phyloP scores from a whole-genome alignment of 2,888 invertebrate genomes.

The Eulithis testata region DNA sequence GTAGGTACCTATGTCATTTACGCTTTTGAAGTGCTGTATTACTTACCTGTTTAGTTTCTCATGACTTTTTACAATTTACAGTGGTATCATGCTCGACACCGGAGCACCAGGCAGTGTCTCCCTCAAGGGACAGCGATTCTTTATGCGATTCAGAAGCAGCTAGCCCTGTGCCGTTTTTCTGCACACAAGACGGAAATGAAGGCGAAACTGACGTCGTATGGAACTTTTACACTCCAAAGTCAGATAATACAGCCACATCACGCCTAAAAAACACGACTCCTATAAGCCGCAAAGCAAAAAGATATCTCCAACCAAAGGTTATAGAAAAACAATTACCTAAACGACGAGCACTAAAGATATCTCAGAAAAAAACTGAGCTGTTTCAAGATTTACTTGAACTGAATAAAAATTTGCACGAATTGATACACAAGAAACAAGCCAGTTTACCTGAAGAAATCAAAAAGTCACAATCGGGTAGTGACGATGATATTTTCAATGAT shows the following conservation, averaged over 20 bases:
- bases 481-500: constrained; percentile 73
- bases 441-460: constrained; percentile 36
- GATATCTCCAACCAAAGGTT: constrained; percentile 57
- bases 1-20: constrained; percentile 5
- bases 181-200: constrained; percentile 80
- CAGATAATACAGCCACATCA: constrained; percentile 57
- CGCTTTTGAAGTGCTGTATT: neutral
- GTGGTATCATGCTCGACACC: constrained; percentile 76
- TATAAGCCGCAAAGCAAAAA: constrained; percentile 66
- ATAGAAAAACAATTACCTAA: constrained; percentile 65
- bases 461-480: constrained; percentile 63
- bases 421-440: constrained; percentile 61
- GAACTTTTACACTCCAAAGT: constrained; percentile 81
- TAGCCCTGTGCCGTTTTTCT: constrained; percentile 78
- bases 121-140: constrained; percentile 76
- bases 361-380: constrained; percentile 69
- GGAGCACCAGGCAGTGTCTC: constrained; percentile 67
- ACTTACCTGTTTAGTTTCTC: neutral
- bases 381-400: constrained; percentile 75
- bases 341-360: constrained; percentile 58
- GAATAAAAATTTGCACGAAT: constrained; percentile 72
- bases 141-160: constrained; percentile 72
- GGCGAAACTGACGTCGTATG: constrained; percentile 80
- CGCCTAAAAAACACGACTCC: constrained; percentile 70
- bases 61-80: constrained; percentile 41